A percentile compares a stretch with the other conserved stretches of the same genome.
Evolutionary conservation across 2,797 vertebrate genomes (phyloP).

Genomic region (Enteromius argenteus): DNA sequence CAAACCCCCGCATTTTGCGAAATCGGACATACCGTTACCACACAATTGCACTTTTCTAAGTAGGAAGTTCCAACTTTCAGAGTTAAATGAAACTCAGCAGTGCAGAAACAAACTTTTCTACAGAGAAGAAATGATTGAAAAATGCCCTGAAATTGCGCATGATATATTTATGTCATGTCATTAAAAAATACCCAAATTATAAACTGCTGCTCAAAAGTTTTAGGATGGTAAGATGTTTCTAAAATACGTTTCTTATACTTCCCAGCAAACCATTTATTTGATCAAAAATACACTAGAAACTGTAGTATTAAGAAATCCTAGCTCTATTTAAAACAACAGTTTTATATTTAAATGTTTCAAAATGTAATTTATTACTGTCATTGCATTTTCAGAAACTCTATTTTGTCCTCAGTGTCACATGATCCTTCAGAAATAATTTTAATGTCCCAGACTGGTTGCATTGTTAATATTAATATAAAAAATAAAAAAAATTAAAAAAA

Average conservation of each 20-base stretch:
- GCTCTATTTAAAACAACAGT: neutral
- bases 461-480: neutral
- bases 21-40: neutral
- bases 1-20: constrained; percentile 4
- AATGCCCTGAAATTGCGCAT: neutral
- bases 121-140: neutral
- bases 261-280: neutral
- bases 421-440: neutral
- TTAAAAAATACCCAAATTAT: neutral
- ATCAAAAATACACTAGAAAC: neutral
- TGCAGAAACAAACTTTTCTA: neutral
- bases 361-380: neutral
- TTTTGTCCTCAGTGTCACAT: neutral
- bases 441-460: neutral
- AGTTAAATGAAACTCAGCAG: neutral
- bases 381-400: neutral
- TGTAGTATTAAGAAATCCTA: neutral
- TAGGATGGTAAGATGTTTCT: neutral
- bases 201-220: neutral
- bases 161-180: neutral
- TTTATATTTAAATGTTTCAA: neutral
- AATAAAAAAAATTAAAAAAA: neutral
- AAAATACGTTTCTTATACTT: neutral
- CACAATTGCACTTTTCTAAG: constrained; percentile 2
- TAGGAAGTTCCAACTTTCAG: neutral